These are phyloP conservation scores for Paracentrotus lividus DNA, from an alignment of 53 echinoderm and acorn worm genomes.

Conservation along the genomic window DNA sequence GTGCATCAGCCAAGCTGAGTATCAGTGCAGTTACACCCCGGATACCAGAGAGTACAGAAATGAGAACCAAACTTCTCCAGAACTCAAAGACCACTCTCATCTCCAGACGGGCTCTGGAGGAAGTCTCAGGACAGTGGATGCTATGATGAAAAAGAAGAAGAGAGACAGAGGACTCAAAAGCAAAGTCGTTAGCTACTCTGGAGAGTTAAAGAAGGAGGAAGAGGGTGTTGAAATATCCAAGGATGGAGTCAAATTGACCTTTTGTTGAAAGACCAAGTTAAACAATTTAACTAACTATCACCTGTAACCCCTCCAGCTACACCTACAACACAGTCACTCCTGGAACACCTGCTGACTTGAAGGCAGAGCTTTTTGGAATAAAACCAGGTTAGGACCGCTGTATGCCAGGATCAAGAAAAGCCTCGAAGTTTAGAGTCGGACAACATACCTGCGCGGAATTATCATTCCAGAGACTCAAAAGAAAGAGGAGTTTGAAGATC, in stretches of 20 bases:
- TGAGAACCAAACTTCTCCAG: slow-evolving; percentile 61
- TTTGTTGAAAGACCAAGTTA: slow-evolving; percentile 57
- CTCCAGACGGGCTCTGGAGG: slow-evolving; percentile 70
- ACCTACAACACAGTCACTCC: slow-evolving; percentile 91
- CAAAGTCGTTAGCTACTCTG: slow-evolving; percentile 49
- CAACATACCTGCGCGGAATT: not conserved
- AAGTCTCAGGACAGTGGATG: slow-evolving; percentile 58
- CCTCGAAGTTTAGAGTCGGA: slow-evolving; percentile 83
- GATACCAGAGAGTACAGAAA: slow-evolving; percentile 56
- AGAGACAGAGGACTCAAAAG: slow-evolving; percentile 63
- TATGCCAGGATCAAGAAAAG: slow-evolving; percentile 92
- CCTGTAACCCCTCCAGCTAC: slow-evolving; percentile 85
- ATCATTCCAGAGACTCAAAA: slow-evolving; percentile 59
- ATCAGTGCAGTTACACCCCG: slow-evolving; percentile 56
- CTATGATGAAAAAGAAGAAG: slow-evolving; percentile 70
- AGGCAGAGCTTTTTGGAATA: slow-evolving; percentile 76
- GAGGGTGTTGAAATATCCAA: slow-evolving; percentile 13
- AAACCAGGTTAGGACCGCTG: slow-evolving; percentile 74
- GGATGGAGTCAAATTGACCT: slow-evolving; percentile 60
- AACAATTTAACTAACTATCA: slow-evolving; percentile 53
- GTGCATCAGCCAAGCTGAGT: slow-evolving; percentile 53
- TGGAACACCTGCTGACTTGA: slow-evolving; percentile 77
- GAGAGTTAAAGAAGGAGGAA: slow-evolving; percentile 66
- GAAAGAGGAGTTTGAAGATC: slow-evolving; percentile 80
- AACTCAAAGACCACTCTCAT: slow-evolving; percentile 52